Conservation (phyloP, 2,888 invertebrate genomes). For the Blera fallax region DNA sequence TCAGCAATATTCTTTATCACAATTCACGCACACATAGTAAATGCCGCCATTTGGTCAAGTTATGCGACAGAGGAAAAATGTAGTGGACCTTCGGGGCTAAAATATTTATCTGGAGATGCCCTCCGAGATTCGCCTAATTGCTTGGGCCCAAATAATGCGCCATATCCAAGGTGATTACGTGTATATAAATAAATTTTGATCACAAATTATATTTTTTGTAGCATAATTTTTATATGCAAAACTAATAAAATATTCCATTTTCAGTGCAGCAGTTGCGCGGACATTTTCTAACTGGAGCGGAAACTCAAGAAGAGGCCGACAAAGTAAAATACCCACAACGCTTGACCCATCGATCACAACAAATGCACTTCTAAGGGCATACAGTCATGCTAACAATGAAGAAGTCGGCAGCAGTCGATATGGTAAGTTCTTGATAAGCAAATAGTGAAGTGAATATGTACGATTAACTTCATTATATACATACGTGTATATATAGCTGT, state of each 20-base stretch:
- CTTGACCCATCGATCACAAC: constrained; percentile 90
- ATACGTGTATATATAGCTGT: constrained; percentile 20
- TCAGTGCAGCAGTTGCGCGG: constrained; percentile 89
- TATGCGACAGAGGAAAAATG: constrained; percentile 82
- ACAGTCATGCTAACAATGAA: constrained; percentile 84
- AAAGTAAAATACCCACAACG: constrained; percentile 84
- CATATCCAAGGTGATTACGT: constrained; percentile 90
- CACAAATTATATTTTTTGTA: not conserved
- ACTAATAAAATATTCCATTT: constrained; percentile 78
- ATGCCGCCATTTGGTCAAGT: constrained; percentile 79
- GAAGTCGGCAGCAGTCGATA: constrained; percentile 79
- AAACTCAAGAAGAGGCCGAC: constrained; percentile 87
- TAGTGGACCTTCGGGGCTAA: constrained; percentile 86
- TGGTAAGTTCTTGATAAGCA: constrained; percentile 79
- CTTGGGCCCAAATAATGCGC: constrained; percentile 90
- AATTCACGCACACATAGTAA: constrained; percentile 76
- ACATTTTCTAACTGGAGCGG: constrained; percentile 88
- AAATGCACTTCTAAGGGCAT: constrained; percentile 86
- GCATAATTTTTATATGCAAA: not conserved
- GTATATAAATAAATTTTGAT: not conserved
- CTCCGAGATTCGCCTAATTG: constrained; percentile 89
- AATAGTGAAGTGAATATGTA: too few relatives aligned
- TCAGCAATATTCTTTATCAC: constrained; percentile 78
- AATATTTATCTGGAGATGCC: constrained; percentile 95
- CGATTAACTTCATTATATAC: not conserved